Evolutionary conservation across 2,888 invertebrate genomes (phyloP), one percentile per base, ranked within the genome.

Genomic region (Tanytarsus gracilentus): DNA sequence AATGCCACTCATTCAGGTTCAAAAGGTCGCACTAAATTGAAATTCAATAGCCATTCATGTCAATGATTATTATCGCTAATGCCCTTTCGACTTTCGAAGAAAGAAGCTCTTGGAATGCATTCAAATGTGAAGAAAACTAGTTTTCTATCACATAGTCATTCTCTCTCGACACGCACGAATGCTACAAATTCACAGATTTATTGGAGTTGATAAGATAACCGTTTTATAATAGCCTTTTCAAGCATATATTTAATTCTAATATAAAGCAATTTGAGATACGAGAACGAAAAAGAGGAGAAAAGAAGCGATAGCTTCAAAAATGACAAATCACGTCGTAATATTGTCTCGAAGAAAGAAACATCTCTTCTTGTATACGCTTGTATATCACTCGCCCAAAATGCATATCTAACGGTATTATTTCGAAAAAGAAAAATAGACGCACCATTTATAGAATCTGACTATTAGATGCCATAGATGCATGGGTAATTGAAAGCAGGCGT

Each of bases 341-440:
- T 18, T 9, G 18, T 9, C 21, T 21, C 44, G 44, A 44, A 36
- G 9, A 36, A 4, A 30, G n/a, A 30, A 48, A 23, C 7, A 26
- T 51, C 14, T 14, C 30, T n/a, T 7, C n/a, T 18, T 51, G 16
- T 51, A 51, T 18, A 51, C 30, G 18, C 18, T 16, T 51, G n/a
- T 6, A 16, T n/a, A n/a, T n/a, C 21, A 16, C 21, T 49, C 33
- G 39, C 40, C 27, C n/a, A 14, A 55, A 55, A 36, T 53, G 16
- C 33, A 53, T 30, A 58, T 48, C 58, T 58, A 58, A 58, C 58
- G 58, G 58, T 58, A 58, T 29, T 58, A 48, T 29, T 30, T 58
- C 58, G 48, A 58, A 58, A 58, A 48, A 58, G 58, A 44, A 16
- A 27, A n/a, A 7, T 39, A 26, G 26, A 40, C 30, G 18, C 11